Evolutionary conservation across 2,113 vertebrate species (phyloP).

Genomic region (Anhinga anhinga): DNA sequence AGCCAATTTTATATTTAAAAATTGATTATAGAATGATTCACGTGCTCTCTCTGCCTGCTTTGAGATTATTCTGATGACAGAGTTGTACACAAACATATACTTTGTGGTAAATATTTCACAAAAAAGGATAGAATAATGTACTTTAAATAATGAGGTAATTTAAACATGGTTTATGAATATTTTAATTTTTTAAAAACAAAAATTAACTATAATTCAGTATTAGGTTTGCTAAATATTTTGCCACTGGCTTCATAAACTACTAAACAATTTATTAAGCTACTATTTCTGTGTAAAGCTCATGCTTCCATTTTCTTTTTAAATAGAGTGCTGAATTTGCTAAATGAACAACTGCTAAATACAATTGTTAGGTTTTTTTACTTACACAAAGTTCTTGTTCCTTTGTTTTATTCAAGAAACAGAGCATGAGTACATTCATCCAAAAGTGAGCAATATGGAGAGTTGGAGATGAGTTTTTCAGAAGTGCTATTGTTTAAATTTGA

Average conservation of each 20-base stretch:
- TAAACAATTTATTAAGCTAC: not conserved
- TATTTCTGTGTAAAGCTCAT: not conserved
- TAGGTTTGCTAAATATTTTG: conserved; percentile 3
- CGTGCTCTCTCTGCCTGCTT: not conserved
- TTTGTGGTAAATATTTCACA: not conserved
- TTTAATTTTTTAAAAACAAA: not conserved
- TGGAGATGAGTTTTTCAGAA: not conserved
- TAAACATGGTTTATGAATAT: not conserved
- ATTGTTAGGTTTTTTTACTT: not conserved
- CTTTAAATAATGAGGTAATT: not conserved
- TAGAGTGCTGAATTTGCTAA: not conserved
- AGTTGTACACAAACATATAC: not conserved
- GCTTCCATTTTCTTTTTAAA: not conserved
- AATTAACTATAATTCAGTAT: not conserved
- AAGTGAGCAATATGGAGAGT: not conserved
- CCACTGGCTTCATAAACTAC: not conserved
- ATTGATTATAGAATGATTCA: rapidly evolving
- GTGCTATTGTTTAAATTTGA: not conserved
- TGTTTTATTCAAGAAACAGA: not conserved
- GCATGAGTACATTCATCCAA: not conserved
- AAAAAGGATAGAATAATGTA: not conserved
- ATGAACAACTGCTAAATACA: not conserved
- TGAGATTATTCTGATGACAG: not conserved
- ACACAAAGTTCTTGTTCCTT: not conserved
- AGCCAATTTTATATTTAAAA: not conserved